Evolutionary conservation across 2,797 vertebrate species (phyloP).

Genomic region (Spinus pinus): DNA sequence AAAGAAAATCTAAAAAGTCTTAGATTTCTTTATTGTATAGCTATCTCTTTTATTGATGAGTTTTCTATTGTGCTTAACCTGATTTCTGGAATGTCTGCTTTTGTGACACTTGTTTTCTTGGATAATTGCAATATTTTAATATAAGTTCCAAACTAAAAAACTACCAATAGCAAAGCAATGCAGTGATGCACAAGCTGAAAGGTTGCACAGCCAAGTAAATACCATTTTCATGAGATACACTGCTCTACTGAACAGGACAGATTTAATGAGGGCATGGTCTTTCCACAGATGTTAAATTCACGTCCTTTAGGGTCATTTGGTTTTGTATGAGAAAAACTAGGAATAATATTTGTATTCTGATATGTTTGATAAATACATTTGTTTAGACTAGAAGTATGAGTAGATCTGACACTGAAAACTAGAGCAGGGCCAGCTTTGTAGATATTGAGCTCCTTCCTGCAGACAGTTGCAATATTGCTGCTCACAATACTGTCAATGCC

Average conservation of each 20-base stretch:
- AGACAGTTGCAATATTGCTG: slow-evolving; percentile 3
- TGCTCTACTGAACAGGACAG: background rate
- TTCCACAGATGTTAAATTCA: background rate
- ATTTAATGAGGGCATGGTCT: background rate
- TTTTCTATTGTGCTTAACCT: background rate
- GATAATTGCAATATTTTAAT: background rate
- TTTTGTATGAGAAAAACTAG: background rate
- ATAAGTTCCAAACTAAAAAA: background rate
- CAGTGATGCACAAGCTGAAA: background rate
- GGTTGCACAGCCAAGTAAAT: background rate
- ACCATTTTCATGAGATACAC: background rate
- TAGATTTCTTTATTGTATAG: background rate
- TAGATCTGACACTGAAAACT: background rate
- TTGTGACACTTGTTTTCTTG: background rate
- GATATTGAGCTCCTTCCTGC: background rate
- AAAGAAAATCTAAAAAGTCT: background rate
- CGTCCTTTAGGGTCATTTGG: background rate
- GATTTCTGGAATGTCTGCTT: background rate
- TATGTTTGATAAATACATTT: background rate
- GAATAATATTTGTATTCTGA: background rate
- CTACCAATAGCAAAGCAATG: background rate
- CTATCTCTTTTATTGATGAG: background rate
- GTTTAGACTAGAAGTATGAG: background rate
- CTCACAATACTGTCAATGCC: background rate
- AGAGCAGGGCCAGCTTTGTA: background rate